Evolutionary conservation across 1,140 invertebrate species (phyloP), one percentile per base, ranked within the genome.

Genomic region (Adelges cooleyi): DNA sequence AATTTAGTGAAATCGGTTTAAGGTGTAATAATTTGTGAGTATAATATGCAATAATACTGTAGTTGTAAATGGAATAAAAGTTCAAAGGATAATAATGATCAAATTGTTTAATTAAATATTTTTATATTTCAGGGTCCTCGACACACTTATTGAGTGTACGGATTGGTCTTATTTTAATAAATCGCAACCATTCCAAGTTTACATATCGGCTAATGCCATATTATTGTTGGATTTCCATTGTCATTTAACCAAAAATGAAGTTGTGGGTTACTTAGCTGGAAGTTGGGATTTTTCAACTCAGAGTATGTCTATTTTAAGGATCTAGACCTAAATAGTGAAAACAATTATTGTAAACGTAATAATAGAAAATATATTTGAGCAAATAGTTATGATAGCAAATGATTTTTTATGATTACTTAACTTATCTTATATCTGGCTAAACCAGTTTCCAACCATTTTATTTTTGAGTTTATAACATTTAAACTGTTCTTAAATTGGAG

Each of bases 241-340:
- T 73, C 93, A 96, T 76, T 77, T 96, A 67, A 92, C 89, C 17
- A 87, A 86, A 69, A 87, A 86, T 69, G 92, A 97, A 81, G 87
- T 96, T 25, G 90, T 90, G 72, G 94, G 94, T 2, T 98, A 96
- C 76, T 76, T 97, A 22, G 93, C 87, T 56, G 94, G 94, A 22
- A 85, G 86, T 48, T 98, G 94, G 94, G 93, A 95, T 77, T 84
- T 91, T 46, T 92, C 91, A 76, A 83, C 84, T 69, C 93, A 97
- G 70, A 92, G 92, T 95, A 82, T 83, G 84, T 81, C n/a, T n/a
- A n/a, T n/a, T n/a, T n/a, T n/a, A 69, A n/a, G 46, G 33, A 49
- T 50, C 25, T 68, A 46, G 33, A 65, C 2, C 40, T 3, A 20
- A 15, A 17, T 20, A 40, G 9, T 40, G 38, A 10, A 40, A 40